phyloP scores from a whole-genome alignment of 1,140 invertebrate genomes.

The Drosophila insularis region DNA sequence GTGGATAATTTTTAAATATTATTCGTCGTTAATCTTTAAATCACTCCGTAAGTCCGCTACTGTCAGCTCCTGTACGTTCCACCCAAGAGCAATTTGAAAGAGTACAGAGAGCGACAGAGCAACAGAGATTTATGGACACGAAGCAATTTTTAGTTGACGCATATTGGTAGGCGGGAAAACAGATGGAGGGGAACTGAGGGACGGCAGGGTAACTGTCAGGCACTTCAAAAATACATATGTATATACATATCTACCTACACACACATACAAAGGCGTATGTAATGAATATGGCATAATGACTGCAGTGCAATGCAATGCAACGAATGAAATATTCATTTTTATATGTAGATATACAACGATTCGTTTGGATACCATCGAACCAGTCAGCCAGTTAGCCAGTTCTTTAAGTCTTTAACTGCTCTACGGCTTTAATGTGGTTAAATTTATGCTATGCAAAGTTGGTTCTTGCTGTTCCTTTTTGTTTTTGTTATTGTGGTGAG shows the following conservation, averaged over 20 bases:
- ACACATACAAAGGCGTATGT: slow-evolving; percentile 45
- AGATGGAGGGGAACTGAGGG: not conserved
- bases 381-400: slow-evolving; percentile 18
- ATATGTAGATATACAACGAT: slow-evolving; percentile 9
- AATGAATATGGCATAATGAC: slow-evolving; percentile 78
- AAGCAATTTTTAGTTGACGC: slow-evolving; percentile 65
- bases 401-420: slow-evolving; percentile 44
- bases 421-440: slow-evolving; percentile 39
- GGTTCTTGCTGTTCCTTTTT: slow-evolving; percentile 26
- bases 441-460: slow-evolving; percentile 6
- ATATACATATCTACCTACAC: not conserved
- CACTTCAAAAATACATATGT: slow-evolving; percentile 29
- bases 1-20: too few species aligned
- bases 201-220: slow-evolving; percentile 34
- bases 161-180: slow-evolving; percentile 23
- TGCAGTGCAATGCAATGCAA: slow-evolving; percentile 65
- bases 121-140: slow-evolving; percentile 70
- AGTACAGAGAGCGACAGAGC: slow-evolving; percentile 4
- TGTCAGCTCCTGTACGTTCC: not conserved
- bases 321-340: slow-evolving; percentile 78
- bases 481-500: slow-evolving; percentile 39
- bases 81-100: not conserved
- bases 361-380: slow-evolving; percentile 1
- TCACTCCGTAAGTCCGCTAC: not conserved
- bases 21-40: too few species aligned